Evolutionary conservation across 2,113 vertebrate genomes (phyloP).

Genomic region (Onychorhynchus coronatus): DNA sequence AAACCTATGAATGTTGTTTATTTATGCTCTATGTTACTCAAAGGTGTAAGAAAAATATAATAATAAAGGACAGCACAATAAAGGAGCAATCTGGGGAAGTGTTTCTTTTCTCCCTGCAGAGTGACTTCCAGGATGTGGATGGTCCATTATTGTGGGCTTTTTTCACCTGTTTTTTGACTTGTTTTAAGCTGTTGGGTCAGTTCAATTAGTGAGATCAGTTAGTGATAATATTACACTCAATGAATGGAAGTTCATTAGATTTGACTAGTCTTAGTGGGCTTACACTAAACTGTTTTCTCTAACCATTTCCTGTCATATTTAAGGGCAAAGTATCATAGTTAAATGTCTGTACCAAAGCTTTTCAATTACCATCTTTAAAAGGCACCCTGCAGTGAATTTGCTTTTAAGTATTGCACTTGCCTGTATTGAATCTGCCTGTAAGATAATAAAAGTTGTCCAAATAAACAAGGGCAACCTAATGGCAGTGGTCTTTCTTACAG

Average conservation of each 20-base stretch:
- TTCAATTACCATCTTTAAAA: not conserved
- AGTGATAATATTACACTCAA: not conserved
- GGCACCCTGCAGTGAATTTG: not conserved
- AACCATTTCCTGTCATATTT: not conserved
- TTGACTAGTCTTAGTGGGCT: not conserved
- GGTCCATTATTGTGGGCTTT: not conserved
- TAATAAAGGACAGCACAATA: not conserved
- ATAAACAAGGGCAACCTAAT: not conserved
- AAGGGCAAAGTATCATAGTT: not conserved
- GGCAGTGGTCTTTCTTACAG: not conserved
- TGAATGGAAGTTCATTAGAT: not conserved
- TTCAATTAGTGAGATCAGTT: not conserved
- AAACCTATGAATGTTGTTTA: not conserved
- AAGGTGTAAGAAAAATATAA: not conserved
- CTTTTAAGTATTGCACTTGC: not conserved
- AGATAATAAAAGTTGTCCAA: not conserved
- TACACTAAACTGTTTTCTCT: not conserved
- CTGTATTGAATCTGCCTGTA: not conserved
- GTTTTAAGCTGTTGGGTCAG: not conserved
- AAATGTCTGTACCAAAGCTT: not conserved
- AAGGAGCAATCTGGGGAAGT: not conserved
- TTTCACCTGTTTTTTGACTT: not conserved
- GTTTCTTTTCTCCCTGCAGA: not conserved
- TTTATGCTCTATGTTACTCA: not conserved
- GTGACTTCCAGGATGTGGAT: not conserved